Percentiles rank a stretch among this genome's conserved stretches.
These are phyloP conservation scores for Tragelaphus scriptus DNA, from an alignment of 2,113 vertebrate genomes.

Conservation along the genomic window DNA sequence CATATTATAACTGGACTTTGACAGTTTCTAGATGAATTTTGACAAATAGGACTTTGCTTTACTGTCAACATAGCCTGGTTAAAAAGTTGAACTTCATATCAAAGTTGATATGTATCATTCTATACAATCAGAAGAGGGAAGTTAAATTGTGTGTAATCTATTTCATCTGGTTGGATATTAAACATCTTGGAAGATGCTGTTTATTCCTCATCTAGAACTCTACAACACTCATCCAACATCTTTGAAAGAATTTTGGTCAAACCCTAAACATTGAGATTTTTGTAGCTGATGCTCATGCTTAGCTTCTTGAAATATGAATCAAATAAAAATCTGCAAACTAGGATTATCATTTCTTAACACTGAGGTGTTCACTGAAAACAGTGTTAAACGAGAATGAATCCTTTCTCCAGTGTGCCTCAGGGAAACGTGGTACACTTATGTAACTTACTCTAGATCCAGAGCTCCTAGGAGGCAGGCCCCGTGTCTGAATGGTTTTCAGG, in stretches of 20 bases:
- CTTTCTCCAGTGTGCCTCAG: not conserved
- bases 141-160: not conserved
- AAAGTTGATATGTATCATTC: not conserved
- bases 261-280: conserved; percentile 46
- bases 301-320: conserved; percentile 20
- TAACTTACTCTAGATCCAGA: not conserved
- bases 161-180: not conserved
- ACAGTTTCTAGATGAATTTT: not conserved
- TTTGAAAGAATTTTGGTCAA: conserved; percentile 22
- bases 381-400: not conserved
- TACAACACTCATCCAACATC: not conserved
- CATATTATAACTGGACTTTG: not conserved
- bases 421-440: not conserved
- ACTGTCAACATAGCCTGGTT: not conserved
- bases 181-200: not conserved
- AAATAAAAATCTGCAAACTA: not conserved
- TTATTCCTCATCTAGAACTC: not conserved
- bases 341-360: not conserved
- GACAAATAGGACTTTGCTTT: not conserved
- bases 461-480: not conserved
- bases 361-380: not conserved
- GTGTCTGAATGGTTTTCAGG: not conserved
- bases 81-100: not conserved
- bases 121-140: not conserved
- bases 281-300: not conserved